Evolutionary conservation across 2,797 vertebrate genomes (phyloP).

Genomic region (Scleropages formosus): DNA sequence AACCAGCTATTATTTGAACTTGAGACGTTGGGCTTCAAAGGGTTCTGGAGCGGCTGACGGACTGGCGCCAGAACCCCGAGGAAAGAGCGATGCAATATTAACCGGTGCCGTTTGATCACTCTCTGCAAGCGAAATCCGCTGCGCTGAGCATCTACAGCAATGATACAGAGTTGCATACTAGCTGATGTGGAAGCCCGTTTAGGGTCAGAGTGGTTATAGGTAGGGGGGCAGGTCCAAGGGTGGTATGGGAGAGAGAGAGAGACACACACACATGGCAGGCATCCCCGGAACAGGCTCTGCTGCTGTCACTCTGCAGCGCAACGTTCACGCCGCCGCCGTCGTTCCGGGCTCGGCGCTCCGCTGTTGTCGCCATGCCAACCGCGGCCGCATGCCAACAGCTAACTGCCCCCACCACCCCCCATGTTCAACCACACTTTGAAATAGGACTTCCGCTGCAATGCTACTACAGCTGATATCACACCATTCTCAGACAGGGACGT

Average conservation of each 20-base stretch:
- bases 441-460: constrained; percentile 20
- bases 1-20: background rate
- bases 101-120: background rate
- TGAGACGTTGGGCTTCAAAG: constrained; percentile 3
- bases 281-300: constrained; percentile 50
- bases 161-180: background rate
- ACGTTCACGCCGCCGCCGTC: constrained; percentile 40
- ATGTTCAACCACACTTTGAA: constrained; percentile 13
- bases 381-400: constrained; percentile 57
- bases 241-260: background rate
- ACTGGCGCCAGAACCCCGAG: background rate
- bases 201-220: background rate
- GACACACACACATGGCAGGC: background rate
- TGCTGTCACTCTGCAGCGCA: constrained; percentile 54
- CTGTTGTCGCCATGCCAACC: constrained; percentile 43
- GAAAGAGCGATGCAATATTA: constrained; percentile 18
- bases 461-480: constrained; percentile 35
- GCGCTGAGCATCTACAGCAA: background rate
- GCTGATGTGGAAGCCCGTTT: background rate
- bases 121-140: background rate
- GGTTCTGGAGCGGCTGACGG: background rate
- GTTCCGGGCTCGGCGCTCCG: constrained; percentile 34
- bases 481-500: constrained; percentile 62
- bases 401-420: constrained; percentile 45
- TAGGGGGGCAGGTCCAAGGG: background rate